These are phyloP conservation scores for Marisa cornuarietis DNA, from an alignment of 1,140 invertebrate species.

Conservation along the genomic window DNA sequence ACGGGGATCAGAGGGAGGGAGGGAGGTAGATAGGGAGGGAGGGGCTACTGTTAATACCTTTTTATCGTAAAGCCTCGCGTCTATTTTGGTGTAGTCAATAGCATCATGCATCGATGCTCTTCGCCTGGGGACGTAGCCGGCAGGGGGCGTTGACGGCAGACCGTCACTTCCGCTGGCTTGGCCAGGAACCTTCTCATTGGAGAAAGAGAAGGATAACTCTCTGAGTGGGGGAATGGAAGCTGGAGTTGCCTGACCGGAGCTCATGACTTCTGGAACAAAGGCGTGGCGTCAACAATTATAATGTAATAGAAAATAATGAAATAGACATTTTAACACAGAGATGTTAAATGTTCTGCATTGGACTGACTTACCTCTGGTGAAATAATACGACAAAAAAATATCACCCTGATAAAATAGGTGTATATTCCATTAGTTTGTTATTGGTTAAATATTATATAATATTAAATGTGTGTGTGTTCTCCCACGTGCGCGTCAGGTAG, in stretches of 20 bases:
- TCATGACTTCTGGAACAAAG: conserved; percentile 43
- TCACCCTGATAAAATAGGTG: not conserved
- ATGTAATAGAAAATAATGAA: not conserved
- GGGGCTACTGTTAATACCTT: conserved; percentile 33
- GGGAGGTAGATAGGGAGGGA: conserved; percentile 9
- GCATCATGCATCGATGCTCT: conserved; percentile 60
- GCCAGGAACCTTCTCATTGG: conserved; percentile 31
- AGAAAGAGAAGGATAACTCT: conserved; percentile 49
- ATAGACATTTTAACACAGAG: not conserved
- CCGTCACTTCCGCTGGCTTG: conserved; percentile 23
- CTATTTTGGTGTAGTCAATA: conserved; percentile 56
- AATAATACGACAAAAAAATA: not conserved
- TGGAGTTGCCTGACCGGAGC: conserved; percentile 49
- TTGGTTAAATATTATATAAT: not conserved
- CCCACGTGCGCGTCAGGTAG: too few species aligned
- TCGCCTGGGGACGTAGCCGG: conserved; percentile 38
- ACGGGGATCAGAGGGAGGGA: not conserved
- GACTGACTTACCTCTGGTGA: not conserved
- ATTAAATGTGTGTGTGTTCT: not conserved
- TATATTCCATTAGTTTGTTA: not conserved
- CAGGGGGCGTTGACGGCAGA: conserved; percentile 38
- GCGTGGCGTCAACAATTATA: conserved; percentile 2
- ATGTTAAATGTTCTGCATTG: too few species aligned
- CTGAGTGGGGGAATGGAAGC: conserved; percentile 40
- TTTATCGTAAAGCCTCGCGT: conserved; percentile 54